phyloP scores from a whole-genome alignment of 37 sponge, comb jelly and placozoan species.

The Beroe forskalii region DNA sequence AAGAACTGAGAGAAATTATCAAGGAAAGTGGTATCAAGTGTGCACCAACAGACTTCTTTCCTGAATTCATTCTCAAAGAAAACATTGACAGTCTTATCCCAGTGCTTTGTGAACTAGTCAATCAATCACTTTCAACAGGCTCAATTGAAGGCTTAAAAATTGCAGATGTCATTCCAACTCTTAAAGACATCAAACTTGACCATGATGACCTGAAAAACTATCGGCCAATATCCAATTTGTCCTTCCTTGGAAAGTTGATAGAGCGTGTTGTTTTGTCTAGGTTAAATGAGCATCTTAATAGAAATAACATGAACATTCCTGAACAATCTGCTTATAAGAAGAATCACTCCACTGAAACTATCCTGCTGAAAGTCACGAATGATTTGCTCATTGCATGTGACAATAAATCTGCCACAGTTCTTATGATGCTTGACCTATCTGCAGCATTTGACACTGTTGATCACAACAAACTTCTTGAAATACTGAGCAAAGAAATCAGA shows the following conservation, averaged over 20 bases:
- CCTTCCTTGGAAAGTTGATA: too few relatives aligned
- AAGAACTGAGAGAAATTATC: too few relatives aligned
- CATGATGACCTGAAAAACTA: background rate
- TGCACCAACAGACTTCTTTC: too few relatives aligned
- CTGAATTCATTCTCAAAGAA: too few relatives aligned
- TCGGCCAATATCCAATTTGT: background rate
- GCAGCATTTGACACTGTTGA: constrained; percentile 43
- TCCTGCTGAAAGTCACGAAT: background rate
- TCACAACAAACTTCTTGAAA: background rate
- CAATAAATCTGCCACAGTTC: background rate
- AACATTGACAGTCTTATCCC: too few relatives aligned
- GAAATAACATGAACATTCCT: background rate
- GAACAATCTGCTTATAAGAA: constrained; percentile 9
- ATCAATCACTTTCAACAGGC: too few relatives aligned
- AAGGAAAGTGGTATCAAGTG: too few relatives aligned
- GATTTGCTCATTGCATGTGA: background rate
- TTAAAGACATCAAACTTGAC: too few relatives aligned
- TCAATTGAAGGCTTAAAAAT: too few relatives aligned
- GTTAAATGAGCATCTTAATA: background rate
- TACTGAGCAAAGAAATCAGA: background rate
- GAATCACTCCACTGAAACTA: background rate
- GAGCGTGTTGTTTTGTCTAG: background rate
- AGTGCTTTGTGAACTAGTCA: too few relatives aligned
- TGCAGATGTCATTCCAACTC: too few relatives aligned
- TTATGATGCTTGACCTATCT: background rate